Evolutionary conservation across 30 jellyfish, hydroid and myxozoan species (phyloP), one percentile per base, ranked within the genome.

Genomic region (Chrysaora quinquecirrha): DNA sequence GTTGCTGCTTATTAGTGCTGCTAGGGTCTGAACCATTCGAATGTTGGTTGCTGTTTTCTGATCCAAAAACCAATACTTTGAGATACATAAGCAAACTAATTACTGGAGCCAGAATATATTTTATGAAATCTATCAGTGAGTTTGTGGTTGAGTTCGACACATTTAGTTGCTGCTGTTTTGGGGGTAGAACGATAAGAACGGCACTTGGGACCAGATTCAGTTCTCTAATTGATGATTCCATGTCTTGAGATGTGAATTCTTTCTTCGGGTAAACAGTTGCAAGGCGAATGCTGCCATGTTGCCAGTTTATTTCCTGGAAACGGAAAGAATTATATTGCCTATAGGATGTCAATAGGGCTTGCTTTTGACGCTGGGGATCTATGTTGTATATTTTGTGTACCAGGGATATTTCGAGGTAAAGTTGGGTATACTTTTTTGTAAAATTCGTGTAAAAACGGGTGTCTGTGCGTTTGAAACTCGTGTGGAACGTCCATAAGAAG

Each of bases 251-350:
- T 4, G 68, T 79, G 70, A 86, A 92, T 74, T 92, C 89, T 19
- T 83, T 83, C 54, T 85, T 85, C 11, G 98, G 98, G 61, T 85
- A 78, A 23, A 92, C 92, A 10, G 98, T 79, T 74, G 96, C 90
- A 35, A 92, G 66, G 56, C 86, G 76, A 43, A 86, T 62, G 21
- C 38, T 43, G 12, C 89, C 61, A 34, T 16, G 28, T 20, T 43
- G 38, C 14, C 87, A 64, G 29, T 33, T 67, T 10, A 29, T 54
- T 9, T 83, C 89, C 97, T 90, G 67, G 28, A 76, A 19, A 47
- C 27, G 33, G 34, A 49, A 47, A 24, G n/a, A 75, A 49, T 6
- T 0, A 22, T 1, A 16, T 71, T 31, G 38, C 0, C 9, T 23
- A 10, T 11, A 0, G 0, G n/a, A 29, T 16, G n/a, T 18, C 23